Evolutionary conservation across 1,140 invertebrate species (phyloP).

Genomic region (Ceratoteleas bidentatus): DNA sequence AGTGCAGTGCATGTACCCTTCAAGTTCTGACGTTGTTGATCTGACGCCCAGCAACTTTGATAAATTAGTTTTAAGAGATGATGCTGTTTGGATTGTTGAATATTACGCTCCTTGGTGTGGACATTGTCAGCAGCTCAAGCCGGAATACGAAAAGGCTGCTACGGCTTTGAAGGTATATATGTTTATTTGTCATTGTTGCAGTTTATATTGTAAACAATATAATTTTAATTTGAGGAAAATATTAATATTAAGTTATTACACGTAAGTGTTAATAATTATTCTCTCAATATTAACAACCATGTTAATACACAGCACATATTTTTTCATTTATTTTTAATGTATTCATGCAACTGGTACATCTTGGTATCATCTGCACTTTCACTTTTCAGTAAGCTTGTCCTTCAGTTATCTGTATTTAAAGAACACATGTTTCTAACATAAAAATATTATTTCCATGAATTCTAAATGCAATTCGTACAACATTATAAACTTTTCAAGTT

Average conservation of each 20-base stretch:
- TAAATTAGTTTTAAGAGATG: slow-evolving; percentile 89
- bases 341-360: not conserved
- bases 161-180: slow-evolving; percentile 89
- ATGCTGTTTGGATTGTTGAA: slow-evolving; percentile 96
- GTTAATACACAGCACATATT: too few species aligned
- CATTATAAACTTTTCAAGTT: too few species aligned
- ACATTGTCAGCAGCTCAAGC: slow-evolving; percentile 90
- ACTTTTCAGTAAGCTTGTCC: not conserved
- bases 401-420: not conserved
- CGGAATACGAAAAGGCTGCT: slow-evolving; percentile 94
- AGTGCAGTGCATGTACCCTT: slow-evolving; percentile 88
- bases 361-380: not conserved
- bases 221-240: not conserved
- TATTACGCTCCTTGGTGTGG: slow-evolving; percentile 97
- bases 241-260: not conserved
- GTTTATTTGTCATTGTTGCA: not conserved
- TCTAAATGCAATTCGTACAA: too few species aligned
- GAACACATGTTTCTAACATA: not conserved
- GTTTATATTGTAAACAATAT: not conserved
- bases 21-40: slow-evolving; percentile 93
- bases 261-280: not conserved
- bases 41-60: slow-evolving; percentile 96
- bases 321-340: too few species aligned
- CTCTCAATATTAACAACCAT: too few species aligned
- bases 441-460: too few species aligned